Conservation (phyloP, 2,797 vertebrate genomes). For the Cygnus olor region DNA sequence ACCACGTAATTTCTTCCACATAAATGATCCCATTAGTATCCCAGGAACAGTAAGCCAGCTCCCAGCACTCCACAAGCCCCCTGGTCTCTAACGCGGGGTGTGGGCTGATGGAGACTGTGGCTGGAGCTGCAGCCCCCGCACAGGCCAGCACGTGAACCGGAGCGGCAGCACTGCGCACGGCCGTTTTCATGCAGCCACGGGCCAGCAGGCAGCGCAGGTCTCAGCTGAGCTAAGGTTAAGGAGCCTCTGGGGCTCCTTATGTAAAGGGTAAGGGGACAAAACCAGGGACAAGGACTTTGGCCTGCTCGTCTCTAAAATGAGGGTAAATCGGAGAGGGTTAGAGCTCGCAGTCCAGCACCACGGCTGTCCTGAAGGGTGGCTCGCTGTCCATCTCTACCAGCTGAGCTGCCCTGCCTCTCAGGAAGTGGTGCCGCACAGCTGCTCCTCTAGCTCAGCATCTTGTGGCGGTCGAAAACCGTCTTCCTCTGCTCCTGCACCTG, state of each 20-base stretch:
- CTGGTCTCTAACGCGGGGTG: rapidly evolving
- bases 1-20: not conserved
- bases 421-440: not conserved
- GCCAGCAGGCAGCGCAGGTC: not conserved
- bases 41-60: not conserved
- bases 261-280: not conserved
- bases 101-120: not conserved
- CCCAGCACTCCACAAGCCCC: rapidly evolving
- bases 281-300: not conserved
- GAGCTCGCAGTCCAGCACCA: not conserved
- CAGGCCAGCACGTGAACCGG: rapidly evolving
- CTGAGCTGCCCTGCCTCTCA: not conserved
- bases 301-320: not conserved
- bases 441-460: conserved; percentile 90
- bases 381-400: not conserved
- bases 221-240: not conserved
- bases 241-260: not conserved
- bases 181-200: not conserved
- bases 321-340: not conserved
- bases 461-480: conserved; percentile 95
- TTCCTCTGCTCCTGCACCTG: conserved; percentile 97
- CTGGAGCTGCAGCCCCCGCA: not conserved
- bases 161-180: not conserved
- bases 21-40: not conserved
- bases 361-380: not conserved